These are phyloP conservation scores for Urechis unicinctus DNA, from an alignment of 2,888 invertebrate species.

Conservation along the genomic window DNA sequence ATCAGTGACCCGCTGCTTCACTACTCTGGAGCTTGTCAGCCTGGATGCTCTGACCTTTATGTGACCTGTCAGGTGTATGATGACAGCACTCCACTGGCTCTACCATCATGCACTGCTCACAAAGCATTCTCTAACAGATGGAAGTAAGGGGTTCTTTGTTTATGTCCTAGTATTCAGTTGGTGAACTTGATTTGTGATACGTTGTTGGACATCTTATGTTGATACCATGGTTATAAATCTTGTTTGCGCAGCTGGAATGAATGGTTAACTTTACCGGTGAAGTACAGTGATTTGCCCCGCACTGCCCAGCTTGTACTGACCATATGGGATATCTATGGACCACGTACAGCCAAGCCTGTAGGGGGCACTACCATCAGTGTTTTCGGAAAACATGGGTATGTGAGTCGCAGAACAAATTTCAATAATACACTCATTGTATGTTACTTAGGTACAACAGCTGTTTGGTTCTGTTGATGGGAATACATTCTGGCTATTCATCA, in stretches of 20 bases:
- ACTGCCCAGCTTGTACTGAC: conserved; percentile 80
- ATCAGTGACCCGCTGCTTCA: conserved; percentile 81
- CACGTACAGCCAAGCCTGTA: conserved; percentile 68
- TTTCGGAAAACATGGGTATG: conserved; percentile 83
- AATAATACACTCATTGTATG: too few relatives aligned
- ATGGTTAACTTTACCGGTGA: conserved; percentile 85
- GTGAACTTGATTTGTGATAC: neutral
- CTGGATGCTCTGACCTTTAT: conserved; percentile 78
- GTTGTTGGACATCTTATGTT: too few relatives aligned
- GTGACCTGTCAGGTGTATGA: conserved; percentile 79
- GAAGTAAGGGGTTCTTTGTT: conserved; percentile 63
- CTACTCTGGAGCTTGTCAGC: conserved; percentile 81
- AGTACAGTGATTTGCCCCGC: conserved; percentile 83
- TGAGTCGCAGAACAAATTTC: too few relatives aligned
- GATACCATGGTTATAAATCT: too few relatives aligned
- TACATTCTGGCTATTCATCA: too few relatives aligned
- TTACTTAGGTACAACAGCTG: too few relatives aligned
- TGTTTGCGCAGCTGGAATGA: conserved; percentile 91
- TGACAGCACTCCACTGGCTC: conserved; percentile 72
- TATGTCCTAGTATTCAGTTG: neutral
- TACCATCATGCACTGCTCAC: conserved; percentile 83
- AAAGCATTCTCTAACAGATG: conserved; percentile 87
- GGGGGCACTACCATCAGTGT: conserved; percentile 89
- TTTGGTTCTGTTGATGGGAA: too few relatives aligned
- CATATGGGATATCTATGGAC: conserved; percentile 84